Evolutionary conservation across 1,140 invertebrate genomes (phyloP).

Genomic region (Anastrepha ludens): DNA sequence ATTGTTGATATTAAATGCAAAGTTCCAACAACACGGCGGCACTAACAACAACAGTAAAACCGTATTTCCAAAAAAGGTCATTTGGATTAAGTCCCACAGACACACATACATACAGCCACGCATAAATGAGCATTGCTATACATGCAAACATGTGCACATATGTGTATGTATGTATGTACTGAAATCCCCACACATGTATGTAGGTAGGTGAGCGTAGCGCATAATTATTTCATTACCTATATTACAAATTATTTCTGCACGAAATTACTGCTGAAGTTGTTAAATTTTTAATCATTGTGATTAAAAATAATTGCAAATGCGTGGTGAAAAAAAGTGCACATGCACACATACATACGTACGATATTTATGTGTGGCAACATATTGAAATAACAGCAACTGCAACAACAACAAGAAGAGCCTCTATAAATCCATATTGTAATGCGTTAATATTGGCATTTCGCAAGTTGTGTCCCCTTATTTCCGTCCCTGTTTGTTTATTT

Average conservation of each 20-base stretch:
- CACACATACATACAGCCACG: too few relatives aligned
- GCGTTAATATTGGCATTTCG: not conserved
- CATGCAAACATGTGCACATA: too few relatives aligned
- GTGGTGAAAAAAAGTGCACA: not conserved
- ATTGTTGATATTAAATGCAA: too few relatives aligned
- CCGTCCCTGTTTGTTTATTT: conserved; percentile 19
- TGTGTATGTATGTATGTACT: not conserved
- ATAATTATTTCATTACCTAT: conserved; percentile 52
- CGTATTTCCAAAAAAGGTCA: not conserved
- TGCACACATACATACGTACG: not conserved
- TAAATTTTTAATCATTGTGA: conserved; percentile 52
- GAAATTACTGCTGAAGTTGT: conserved; percentile 49
- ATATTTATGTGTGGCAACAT: not conserved
- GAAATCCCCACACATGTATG: not conserved
- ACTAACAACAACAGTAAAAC: not conserved
- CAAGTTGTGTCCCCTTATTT: not conserved
- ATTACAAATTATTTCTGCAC: conserved; percentile 50
- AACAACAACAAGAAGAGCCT: not conserved
- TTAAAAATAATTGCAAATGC: conserved; percentile 51
- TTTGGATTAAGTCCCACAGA: not conserved
- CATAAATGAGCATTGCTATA: too few relatives aligned
- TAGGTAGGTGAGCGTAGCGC: conserved; percentile 4
- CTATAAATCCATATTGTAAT: not conserved
- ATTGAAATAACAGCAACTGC: not conserved
- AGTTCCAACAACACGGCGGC: not conserved